Base-by-base conservation (phyloP, 2,113 vertebrate species). In the Sinocyclocheilus anophthalmus region DNA sequence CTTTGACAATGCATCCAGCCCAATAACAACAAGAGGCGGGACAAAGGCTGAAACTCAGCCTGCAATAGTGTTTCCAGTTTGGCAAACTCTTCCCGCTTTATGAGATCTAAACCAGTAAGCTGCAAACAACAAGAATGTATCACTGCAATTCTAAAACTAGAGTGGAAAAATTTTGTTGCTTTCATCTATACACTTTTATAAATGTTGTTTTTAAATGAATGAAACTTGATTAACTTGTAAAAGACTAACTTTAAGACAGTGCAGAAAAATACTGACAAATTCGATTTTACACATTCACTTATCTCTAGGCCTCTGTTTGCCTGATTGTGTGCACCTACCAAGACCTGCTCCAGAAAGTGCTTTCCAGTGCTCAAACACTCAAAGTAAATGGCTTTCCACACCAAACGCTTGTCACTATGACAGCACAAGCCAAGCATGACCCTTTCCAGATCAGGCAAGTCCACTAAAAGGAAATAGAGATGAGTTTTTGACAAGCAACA, bases 1-100 rank as follows among this genome's bases (percentile, higher is more conserved):
- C 96, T 97, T 90, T 95, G 95, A 88, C 97, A 99, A 57, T 98
- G 95, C 83, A 93, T 96, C 98, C 98, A 99, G 67, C 97, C 98
- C 75, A 99, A 93, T 72, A 99, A 95, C 77, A 98, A 90, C 16
- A 99, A 93, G 42, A 99, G 96, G 16, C 96, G 96, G 30, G 96
- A 94, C 77, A 99, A 93, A 2, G 97, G 97, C 81, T 90, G 95
- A 88, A 99, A 99, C 93, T 99, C 97, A 88, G 91, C 91, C 72
- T 83, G 94, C 67, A 99, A 88, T 16, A 99, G 93, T 45, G 80
- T 87, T 78, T 90, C 93, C 76, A 99, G 94, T 85, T 92, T 91
- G 0, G 88, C 90, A 83, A 97, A 98, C 80, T 99, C 96, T 92
- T 97, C 96, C 65, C 94, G 96, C 90, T 97, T 98, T 78, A 99